These are phyloP conservation scores for Silvanus unidentatus DNA, from an alignment of 2,888 invertebrate species.

Conservation along the genomic window DNA sequence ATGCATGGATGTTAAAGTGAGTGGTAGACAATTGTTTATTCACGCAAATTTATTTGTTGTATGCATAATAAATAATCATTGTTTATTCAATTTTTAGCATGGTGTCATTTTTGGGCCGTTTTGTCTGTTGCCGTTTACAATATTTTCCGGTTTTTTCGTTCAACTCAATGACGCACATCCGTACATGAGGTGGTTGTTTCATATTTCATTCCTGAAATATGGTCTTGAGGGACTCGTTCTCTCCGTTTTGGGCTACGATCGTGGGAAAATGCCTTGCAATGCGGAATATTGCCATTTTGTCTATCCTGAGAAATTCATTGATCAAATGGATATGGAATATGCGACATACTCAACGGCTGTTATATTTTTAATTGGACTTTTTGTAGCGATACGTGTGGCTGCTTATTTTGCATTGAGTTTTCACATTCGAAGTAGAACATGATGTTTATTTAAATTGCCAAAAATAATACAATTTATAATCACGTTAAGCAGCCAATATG, in stretches of 20 bases:
- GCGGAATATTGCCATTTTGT: constrained; percentile 70
- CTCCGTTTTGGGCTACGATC: constrained; percentile 75
- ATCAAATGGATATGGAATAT: constrained; percentile 63
- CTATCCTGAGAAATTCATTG: constrained; percentile 66
- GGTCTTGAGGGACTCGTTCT: constrained; percentile 78
- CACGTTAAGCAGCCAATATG: too few relatives aligned
- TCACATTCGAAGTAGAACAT: constrained; percentile 29
- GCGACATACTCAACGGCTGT: constrained; percentile 63
- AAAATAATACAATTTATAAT: too few relatives aligned
- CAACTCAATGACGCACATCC: constrained; percentile 73
- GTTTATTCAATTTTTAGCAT: constrained; percentile 56
- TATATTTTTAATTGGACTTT: constrained; percentile 58
- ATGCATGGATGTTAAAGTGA: constrained; percentile 69
- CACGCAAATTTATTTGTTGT: not conserved
- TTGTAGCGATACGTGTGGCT: constrained; percentile 55
- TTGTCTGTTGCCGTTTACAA: constrained; percentile 76
- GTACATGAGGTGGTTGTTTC: constrained; percentile 78
- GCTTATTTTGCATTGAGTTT: constrained; percentile 65
- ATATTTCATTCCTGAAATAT: constrained; percentile 83
- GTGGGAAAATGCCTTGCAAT: constrained; percentile 68
- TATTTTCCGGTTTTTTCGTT: constrained; percentile 92
- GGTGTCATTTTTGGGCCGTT: constrained; percentile 88
- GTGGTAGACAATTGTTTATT: constrained; percentile 4
- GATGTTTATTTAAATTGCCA: not conserved
- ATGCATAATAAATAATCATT: not conserved